Conservation (phyloP, 2,113 vertebrate species). For the Hemichromis elongatus region DNA sequence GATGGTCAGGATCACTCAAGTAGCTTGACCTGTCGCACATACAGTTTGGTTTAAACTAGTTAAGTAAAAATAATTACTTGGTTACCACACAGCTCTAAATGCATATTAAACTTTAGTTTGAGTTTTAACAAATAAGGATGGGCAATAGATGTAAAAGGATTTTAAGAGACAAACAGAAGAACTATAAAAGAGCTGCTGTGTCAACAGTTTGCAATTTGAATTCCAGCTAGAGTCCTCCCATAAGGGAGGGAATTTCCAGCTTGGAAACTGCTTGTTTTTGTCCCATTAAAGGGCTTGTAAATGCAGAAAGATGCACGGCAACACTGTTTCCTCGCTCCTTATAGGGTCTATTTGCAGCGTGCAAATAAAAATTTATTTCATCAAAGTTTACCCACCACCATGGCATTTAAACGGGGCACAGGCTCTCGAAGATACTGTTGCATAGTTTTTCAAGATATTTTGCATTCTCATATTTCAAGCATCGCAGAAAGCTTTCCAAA, state of each 20-base stretch:
- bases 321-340: background rate
- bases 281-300: conserved; percentile 19
- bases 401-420: background rate
- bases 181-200: conserved; percentile 5
- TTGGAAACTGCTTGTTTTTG: conserved; percentile 35
- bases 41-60: background rate
- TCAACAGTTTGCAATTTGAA: conserved; percentile 37
- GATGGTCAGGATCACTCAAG: background rate
- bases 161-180: conserved; percentile 6
- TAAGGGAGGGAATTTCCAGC: conserved; percentile 16
- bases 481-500: background rate
- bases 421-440: background rate
- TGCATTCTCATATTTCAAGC: background rate
- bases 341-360: background rate
- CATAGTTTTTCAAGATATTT: background rate
- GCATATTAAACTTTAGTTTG: background rate
- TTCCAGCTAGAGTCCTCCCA: conserved; percentile 31
- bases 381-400: background rate
- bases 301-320: conserved; percentile 9
- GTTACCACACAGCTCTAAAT: background rate
- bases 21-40: background rate
- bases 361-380: background rate
- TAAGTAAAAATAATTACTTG: background rate
- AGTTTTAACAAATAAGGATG: background rate
- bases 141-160: background rate